Evolutionary conservation across 1,140 invertebrate genomes (phyloP).

Genomic region (Nephotettix cincticeps): DNA sequence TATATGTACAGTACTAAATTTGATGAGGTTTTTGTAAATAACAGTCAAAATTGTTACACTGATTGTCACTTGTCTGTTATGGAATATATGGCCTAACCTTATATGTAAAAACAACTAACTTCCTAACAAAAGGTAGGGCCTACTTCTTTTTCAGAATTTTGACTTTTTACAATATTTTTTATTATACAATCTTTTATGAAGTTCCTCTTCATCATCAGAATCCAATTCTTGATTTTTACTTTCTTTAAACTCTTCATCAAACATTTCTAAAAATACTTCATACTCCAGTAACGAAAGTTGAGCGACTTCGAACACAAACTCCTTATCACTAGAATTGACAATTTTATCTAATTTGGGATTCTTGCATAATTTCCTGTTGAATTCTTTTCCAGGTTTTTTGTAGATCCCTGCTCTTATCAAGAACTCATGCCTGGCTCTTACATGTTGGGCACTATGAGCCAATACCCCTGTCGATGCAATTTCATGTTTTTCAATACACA

Average conservation of each 20-base stretch:
- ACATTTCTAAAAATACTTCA: constrained; percentile 8
- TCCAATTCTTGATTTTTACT: too few species aligned
- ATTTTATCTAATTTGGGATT: not conserved
- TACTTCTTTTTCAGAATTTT: too few species aligned
- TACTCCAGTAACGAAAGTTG: not conserved
- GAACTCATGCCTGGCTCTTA: constrained; percentile 3
- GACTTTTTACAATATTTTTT: too few species aligned
- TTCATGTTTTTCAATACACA: not conserved
- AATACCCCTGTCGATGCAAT: not conserved
- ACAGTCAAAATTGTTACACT: too few species aligned
- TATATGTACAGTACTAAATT: too few species aligned
- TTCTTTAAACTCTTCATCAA: not conserved
- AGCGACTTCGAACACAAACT: not conserved
- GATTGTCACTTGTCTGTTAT: too few species aligned
- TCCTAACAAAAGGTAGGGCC: too few species aligned
- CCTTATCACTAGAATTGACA: not conserved
- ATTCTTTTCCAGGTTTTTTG: not conserved
- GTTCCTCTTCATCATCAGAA: too few species aligned
- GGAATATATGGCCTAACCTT: too few species aligned
- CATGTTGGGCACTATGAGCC: not conserved
- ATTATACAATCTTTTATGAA: too few species aligned
- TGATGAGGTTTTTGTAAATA: too few species aligned
- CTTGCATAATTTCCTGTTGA: not conserved
- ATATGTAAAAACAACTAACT: too few species aligned
- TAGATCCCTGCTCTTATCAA: not conserved